These are phyloP conservation scores for Cataglyphis livida DNA, from an alignment of 2,888 invertebrate genomes.

Conservation along the genomic window DNA sequence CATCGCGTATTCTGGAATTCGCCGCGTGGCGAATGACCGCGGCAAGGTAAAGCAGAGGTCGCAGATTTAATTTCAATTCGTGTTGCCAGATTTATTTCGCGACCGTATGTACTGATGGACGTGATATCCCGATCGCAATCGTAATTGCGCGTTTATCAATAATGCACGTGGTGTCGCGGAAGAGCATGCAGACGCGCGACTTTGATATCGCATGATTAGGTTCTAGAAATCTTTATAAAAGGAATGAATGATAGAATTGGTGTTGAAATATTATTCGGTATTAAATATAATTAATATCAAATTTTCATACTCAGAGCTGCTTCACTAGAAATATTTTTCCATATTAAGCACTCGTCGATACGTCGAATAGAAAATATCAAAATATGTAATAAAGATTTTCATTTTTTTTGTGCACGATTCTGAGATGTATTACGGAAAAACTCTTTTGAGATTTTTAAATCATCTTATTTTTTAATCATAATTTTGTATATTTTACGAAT, in stretches of 20 bases:
- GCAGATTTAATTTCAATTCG: conserved; percentile 25
- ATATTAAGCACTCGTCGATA: background rate
- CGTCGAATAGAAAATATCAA: background rate
- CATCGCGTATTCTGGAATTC: background rate
- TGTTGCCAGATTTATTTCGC: background rate
- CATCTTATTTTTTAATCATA: background rate
- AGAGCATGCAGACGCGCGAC: background rate
- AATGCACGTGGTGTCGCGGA: background rate
- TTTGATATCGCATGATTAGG: background rate
- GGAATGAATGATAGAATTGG: background rate
- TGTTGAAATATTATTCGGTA: background rate
- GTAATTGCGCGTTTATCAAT: conserved; percentile 23
- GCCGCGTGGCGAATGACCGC: background rate
- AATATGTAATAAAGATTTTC: too few relatives aligned
- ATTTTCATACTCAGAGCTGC: too few relatives aligned
- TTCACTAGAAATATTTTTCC: background rate
- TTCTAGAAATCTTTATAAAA: background rate
- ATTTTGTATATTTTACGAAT: background rate
- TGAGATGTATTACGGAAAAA: too few relatives aligned
- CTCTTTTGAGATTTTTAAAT: too few relatives aligned
- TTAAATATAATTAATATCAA: background rate
- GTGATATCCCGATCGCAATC: background rate
- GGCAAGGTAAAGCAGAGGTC: background rate
- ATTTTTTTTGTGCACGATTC: too few relatives aligned
- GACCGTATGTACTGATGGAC: background rate